Conservation (phyloP, 1,140 invertebrate genomes). For the Lineus longissimus region DNA sequence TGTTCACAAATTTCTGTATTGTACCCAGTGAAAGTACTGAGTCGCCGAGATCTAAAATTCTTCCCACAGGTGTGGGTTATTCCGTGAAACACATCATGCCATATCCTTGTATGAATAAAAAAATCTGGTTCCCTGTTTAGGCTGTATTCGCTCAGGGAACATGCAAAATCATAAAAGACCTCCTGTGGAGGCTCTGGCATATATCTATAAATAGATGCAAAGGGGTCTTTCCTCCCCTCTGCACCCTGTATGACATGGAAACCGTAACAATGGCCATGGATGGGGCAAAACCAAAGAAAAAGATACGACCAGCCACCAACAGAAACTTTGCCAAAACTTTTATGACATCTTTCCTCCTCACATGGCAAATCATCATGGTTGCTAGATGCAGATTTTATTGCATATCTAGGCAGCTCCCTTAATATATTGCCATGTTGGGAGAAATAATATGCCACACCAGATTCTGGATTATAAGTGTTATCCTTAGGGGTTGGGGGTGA, state of each 20-base stretch:
- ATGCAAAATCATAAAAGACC: slow-evolving; percentile 25
- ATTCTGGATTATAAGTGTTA: slow-evolving; percentile 23
- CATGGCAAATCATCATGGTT: slow-evolving; percentile 20
- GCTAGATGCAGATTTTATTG: slow-evolving; percentile 10
- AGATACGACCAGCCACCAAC: slow-evolving; percentile 12
- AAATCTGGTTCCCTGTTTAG: slow-evolving; percentile 22
- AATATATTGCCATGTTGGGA: slow-evolving; percentile 8
- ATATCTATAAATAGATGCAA: slow-evolving; percentile 20
- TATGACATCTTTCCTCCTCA: slow-evolving; percentile 12
- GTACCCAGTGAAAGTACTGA: slow-evolving; percentile 11
- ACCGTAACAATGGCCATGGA: slow-evolving; percentile 24
- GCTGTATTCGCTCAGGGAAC: slow-evolving; percentile 21
- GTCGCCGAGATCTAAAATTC: slow-evolving; percentile 17
- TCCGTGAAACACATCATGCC: slow-evolving; percentile 26
- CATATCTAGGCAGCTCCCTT: slow-evolving; percentile 15
- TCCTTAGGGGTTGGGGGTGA: slow-evolving; percentile 7
- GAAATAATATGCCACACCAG: slow-evolving; percentile 23
- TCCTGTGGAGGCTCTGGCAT: slow-evolving; percentile 17
- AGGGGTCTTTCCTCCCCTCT: slow-evolving; percentile 24
- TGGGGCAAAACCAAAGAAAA: slow-evolving; percentile 24
- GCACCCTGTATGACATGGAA: slow-evolving; percentile 19
- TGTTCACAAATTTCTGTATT: slow-evolving; percentile 27
- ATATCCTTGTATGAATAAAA: slow-evolving; percentile 18
- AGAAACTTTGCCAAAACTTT: slow-evolving; percentile 14
- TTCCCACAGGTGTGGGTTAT: slow-evolving; percentile 20